Percentiles rank a stretch among this genome's conserved stretches.
Evolutionary conservation across 2,797 vertebrate species (phyloP).

Genomic region (Halcyon badia): DNA sequence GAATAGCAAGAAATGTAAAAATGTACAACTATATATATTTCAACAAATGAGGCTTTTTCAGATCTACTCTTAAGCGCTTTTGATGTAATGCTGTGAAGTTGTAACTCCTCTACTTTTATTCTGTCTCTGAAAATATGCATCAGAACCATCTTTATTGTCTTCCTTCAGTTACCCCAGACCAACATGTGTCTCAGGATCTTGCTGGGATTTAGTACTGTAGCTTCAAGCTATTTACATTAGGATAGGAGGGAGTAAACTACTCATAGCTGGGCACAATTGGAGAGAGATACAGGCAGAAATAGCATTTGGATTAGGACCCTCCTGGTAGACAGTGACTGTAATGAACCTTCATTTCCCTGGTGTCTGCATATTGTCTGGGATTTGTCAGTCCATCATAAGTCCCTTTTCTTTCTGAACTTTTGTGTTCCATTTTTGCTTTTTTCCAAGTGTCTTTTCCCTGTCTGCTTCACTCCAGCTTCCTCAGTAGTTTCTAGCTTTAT

Average conservation of each 20-base stretch:
- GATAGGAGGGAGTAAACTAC: constrained; percentile 5
- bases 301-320: constrained; percentile 33
- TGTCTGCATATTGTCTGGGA: background rate
- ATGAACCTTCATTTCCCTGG: background rate
- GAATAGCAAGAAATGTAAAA: background rate
- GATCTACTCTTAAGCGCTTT: background rate
- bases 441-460: background rate
- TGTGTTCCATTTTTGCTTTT: background rate
- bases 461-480: background rate
- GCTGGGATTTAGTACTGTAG: background rate
- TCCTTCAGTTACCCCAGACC: background rate
- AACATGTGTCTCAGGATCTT: background rate
- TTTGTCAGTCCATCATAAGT: background rate
- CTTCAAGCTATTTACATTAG: constrained; percentile 41
- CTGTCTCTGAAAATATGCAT: background rate
- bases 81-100: background rate
- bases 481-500: background rate
- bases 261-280: background rate
- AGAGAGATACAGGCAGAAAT: background rate
- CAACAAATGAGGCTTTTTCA: background rate
- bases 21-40: background rate
- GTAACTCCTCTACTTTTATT: background rate
- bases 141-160: constrained; percentile 36
- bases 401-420: background rate
- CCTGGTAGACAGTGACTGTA: background rate